Evolutionary conservation across 2,888 invertebrate genomes (phyloP).

Genomic region (Chaitophorus viminalis): DNA sequence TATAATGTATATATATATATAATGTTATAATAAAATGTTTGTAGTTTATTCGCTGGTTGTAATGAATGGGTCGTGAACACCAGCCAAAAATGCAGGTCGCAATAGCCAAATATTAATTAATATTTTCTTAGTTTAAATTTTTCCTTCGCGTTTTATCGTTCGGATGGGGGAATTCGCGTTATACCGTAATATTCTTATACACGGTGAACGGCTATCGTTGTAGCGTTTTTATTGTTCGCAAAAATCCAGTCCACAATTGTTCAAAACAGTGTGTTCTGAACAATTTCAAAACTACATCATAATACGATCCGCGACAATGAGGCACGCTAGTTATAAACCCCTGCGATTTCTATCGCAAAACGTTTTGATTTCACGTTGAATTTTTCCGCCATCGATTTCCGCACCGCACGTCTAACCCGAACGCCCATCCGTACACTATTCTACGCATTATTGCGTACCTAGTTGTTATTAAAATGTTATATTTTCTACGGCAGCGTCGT

Average conservation of each 20-base stretch:
- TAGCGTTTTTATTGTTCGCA: not conserved
- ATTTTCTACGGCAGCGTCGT: not conserved
- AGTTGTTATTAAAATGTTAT: too few species aligned
- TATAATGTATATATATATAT: too few species aligned
- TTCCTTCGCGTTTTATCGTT: not conserved
- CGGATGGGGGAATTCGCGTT: not conserved
- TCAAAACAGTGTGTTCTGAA: not conserved
- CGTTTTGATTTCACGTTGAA: too few species aligned
- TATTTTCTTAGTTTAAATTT: constrained; percentile 15
- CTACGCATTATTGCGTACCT: too few species aligned
- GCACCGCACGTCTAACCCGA: too few species aligned
- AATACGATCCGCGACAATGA: too few species aligned
- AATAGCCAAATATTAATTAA: constrained; percentile 59
- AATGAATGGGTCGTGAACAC: constrained; percentile 34
- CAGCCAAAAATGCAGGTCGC: constrained; percentile 25
- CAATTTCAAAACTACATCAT: not conserved
- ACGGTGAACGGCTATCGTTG: not conserved
- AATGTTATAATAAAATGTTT: constrained; percentile 3
- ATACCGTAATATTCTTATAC: not conserved
- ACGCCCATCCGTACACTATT: too few species aligned
- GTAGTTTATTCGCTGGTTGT: constrained; percentile 20
- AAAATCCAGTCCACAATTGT: not conserved
- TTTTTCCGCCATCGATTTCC: too few species aligned
- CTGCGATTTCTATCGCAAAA: too few species aligned
- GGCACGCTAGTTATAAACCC: too few species aligned